Percentiles rank a stretch among this genome's conserved stretches.
Conservation (phyloP, 2,888 invertebrate species). For the Chalcosyrphus nemorum region DNA sequence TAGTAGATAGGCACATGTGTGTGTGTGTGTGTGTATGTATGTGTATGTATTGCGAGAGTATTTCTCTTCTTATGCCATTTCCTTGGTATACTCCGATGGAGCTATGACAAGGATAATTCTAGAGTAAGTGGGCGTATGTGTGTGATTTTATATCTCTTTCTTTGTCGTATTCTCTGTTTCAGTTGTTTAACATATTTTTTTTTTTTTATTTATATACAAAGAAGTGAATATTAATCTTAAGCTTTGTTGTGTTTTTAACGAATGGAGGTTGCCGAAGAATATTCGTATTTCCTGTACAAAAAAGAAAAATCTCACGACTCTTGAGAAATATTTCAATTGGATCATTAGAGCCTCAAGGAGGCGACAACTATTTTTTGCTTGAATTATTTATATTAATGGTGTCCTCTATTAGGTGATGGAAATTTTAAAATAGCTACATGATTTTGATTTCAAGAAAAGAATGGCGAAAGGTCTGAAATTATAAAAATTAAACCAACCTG, state of each 20-base stretch:
- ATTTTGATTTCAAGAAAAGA: too few species aligned
- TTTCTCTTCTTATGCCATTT: background rate
- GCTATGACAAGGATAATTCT: slow-evolving; percentile 2
- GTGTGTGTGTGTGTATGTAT: background rate
- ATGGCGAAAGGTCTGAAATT: too few species aligned
- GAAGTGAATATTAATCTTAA: slow-evolving; percentile 30
- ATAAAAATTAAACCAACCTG: too few species aligned
- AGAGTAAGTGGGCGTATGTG: slow-evolving; percentile 7
- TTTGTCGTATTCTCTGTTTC: background rate
- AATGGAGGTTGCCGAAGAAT: background rate
- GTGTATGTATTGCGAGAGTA: background rate
- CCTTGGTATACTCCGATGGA: background rate
- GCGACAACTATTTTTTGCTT: too few species aligned
- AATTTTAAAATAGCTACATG: too few species aligned
- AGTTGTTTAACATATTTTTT: background rate
- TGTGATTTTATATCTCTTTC: background rate
- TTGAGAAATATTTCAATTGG: slow-evolving; percentile 31
- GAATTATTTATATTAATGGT: too few species aligned
- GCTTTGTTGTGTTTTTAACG: background rate
- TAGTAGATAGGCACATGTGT: too few species aligned
- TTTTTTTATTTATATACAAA: slow-evolving; percentile 25
- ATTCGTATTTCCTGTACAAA: background rate
- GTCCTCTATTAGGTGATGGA: too few species aligned
- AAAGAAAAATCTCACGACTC: background rate
- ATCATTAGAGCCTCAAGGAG: slow-evolving; percentile 13